Conservation (phyloP, 2,797 vertebrate genomes). For the Diceros bicornis region DNA sequence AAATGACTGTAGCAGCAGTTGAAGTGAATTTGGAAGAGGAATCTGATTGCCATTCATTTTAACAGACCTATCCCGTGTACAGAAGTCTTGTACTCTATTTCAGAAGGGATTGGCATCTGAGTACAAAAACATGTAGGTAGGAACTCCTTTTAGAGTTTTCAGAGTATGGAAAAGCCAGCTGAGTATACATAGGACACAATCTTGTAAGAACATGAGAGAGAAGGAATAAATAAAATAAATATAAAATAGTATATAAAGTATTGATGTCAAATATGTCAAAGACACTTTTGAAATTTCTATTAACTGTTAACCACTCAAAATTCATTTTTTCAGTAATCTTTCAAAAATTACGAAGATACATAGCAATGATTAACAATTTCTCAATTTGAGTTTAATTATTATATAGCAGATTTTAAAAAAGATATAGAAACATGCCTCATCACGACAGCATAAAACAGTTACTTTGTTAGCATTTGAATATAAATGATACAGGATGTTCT, state of each 20-base stretch:
- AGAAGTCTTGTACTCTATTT: slow-evolving; percentile 50
- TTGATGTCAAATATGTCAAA: slow-evolving; percentile 2
- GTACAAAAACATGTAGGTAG: slow-evolving; percentile 25
- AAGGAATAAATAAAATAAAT: slow-evolving; percentile 56
- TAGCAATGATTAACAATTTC: slow-evolving; percentile 50
- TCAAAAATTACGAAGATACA: background rate
- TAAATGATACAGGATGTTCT: slow-evolving; percentile 65
- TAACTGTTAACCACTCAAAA: slow-evolving; percentile 64
- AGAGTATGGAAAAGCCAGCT: slow-evolving; percentile 51
- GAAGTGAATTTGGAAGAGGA: slow-evolving; percentile 53
- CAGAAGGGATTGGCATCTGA: slow-evolving; percentile 49
- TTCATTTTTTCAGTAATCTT: slow-evolving; percentile 44
- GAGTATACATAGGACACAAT: background rate
- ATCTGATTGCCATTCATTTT: slow-evolving; percentile 41
- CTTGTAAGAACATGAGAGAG: background rate
- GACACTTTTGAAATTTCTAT: slow-evolving; percentile 6
- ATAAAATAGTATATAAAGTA: slow-evolving; percentile 46
- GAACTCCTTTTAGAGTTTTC: slow-evolving; percentile 55
- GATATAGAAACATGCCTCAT: slow-evolving; percentile 49
- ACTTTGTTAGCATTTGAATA: slow-evolving; percentile 53
- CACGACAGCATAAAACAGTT: slow-evolving; percentile 62
- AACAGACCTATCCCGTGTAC: slow-evolving; percentile 16
- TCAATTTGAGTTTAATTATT: slow-evolving; percentile 57
- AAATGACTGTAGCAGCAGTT: slow-evolving; percentile 42
- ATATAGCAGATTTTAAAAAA: slow-evolving; percentile 12